phyloP scores from a whole-genome alignment of 30 jellyfish, hydroid and myxozoan genomes.

The Phacellophora camtschatica region DNA sequence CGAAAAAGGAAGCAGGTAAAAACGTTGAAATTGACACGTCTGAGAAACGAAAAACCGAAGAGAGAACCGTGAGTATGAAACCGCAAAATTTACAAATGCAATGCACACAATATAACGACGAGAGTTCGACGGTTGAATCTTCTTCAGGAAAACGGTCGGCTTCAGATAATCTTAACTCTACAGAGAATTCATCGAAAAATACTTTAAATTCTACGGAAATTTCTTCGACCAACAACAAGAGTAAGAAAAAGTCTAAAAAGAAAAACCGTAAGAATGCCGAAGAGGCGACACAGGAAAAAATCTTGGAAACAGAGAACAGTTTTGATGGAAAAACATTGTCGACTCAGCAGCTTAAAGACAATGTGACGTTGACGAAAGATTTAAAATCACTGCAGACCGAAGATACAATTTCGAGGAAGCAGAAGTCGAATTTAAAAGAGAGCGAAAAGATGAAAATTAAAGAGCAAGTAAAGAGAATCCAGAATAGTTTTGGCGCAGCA shows the following conservation, averaged over 20 bases:
- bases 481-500: conserved; percentile 1
- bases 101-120: too few relatives aligned
- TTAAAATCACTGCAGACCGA: not conserved
- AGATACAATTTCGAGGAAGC: not conserved
- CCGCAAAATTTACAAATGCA: too few relatives aligned
- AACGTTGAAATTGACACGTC: too few relatives aligned
- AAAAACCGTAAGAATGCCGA: conserved; percentile 16
- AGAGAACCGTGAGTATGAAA: too few relatives aligned
- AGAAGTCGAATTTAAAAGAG: conserved; percentile 2
- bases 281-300: not conserved
- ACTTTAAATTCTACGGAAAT: not conserved
- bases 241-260: conserved; percentile 50
- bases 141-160: too few relatives aligned
- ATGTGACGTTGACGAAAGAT: not conserved
- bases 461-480: conserved; percentile 3
- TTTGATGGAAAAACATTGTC: not conserved
- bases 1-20: too few relatives aligned
- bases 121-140: not conserved
- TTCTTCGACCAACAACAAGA: not conserved
- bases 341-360: not conserved
- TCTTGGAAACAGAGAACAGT: not conserved
- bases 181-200: not conserved
- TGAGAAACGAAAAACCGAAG: too few relatives aligned
- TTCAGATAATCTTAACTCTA: too few relatives aligned
- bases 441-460: conserved; percentile 16